Base-by-base conservation (phyloP, 2,888 invertebrate species). In the Drosophila mettleri region DNA sequence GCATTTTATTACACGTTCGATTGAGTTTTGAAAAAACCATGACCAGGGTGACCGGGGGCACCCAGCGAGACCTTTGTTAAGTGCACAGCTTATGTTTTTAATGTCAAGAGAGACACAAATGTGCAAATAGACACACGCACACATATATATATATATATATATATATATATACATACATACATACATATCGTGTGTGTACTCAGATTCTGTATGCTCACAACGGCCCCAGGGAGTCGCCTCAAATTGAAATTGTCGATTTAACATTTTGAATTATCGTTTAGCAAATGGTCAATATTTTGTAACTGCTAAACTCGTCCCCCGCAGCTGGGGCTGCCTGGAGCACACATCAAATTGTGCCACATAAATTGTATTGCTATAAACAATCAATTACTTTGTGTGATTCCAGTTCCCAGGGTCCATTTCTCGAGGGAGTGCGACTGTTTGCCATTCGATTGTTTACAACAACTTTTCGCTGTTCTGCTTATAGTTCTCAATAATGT, bases 251-350 rank as follows among this genome's bases (percentile, higher is more conserved):
- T 87, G 84, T 85, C 84, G 87, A 85, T 84, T 87, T 85, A 85
- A 87, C 86, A 82, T 85, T 84, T 85, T 85, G 87, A 85, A 87
- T 87, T 87, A 84, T 84, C 87, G 86, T 84, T 84, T 84, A 87
- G 84, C 78, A 87, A 84, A 84, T 84, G 86, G 83, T 84, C 87
- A 84, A 82, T 87, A 77, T 79, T 83, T 86, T 76, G 67, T 46
- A 54, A 53, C 60, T 55, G n/a, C 22, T 39, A 18, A 45, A 45
- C 33, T 33, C 4, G 29, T 16, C 18, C 18, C 18, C 22, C 16
- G 20, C 34, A 34, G 54, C 16, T 31, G 39, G 2, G 24, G 49
- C 68, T 24, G 52, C 58, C 34, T 38, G 43, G 55, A 53, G 57
- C 53, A 69, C 76, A 70, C 66, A 73, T 80, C 51, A 72, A 76